These are phyloP conservation scores for Cettia cetti DNA, from an alignment of 2,113 vertebrate species.

Conservation along the genomic window DNA sequence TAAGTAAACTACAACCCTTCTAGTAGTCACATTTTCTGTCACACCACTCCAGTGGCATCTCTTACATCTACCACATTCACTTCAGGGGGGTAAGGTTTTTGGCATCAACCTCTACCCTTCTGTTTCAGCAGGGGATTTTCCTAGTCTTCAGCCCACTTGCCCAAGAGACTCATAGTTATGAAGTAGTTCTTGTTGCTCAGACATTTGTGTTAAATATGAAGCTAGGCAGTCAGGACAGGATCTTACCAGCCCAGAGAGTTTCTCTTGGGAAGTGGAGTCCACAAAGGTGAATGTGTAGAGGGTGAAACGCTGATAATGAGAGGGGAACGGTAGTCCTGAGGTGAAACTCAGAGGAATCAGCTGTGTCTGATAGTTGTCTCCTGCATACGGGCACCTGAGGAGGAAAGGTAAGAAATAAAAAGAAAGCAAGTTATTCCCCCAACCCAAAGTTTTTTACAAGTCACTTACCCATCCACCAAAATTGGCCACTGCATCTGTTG, in stretches of 20 bases:
- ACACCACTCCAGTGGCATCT: not conserved
- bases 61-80: not conserved
- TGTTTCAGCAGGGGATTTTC: not conserved
- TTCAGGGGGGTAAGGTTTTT: not conserved
- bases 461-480: slow-evolving; percentile 62
- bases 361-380: slow-evolving; percentile 66
- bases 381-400: slow-evolving; percentile 69
- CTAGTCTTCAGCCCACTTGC: accelerated
- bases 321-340: slow-evolving; percentile 30
- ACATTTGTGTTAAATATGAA: not conserved
- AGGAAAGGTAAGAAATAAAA: not conserved
- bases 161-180: not conserved
- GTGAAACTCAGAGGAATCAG: slow-evolving; percentile 1
- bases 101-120: not conserved
- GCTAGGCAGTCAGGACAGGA: not conserved
- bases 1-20: not conserved
- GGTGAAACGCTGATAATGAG: slow-evolving; percentile 67
- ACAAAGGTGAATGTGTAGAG: slow-evolving; percentile 71
- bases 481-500: slow-evolving; percentile 72
- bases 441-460: not conserved
- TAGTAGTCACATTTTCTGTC: not conserved
- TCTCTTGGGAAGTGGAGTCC: not conserved
- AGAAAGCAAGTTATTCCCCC: not conserved
- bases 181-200: not conserved
- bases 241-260: slow-evolving; percentile 49